Percentiles rank a stretch among this genome's conserved stretches.
These are phyloP conservation scores for Drosophila nebulosa DNA, from an alignment of 1,140 invertebrate species.

Conservation along the genomic window DNA sequence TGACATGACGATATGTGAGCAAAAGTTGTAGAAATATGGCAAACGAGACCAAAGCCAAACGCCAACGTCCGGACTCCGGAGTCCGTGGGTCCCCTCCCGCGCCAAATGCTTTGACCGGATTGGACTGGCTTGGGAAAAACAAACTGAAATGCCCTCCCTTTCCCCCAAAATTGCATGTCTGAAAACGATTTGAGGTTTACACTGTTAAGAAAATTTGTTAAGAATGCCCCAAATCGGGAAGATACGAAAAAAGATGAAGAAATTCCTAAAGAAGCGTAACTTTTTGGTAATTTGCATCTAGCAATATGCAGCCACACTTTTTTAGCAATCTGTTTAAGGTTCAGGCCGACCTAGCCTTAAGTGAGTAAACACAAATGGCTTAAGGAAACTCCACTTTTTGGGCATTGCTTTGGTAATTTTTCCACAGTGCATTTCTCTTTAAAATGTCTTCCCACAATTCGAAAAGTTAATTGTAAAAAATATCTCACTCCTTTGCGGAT, in stretches of 20 bases:
- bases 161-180: slow-evolving; percentile 73
- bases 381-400: too few species aligned
- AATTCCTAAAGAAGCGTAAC: too few species aligned
- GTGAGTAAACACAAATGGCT: too few species aligned
- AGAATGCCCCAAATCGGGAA: slow-evolving; percentile 3
- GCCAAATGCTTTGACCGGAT: slow-evolving; percentile 25
- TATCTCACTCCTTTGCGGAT: slow-evolving; percentile 63
- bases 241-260: too few species aligned
- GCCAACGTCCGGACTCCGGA: slow-evolving; percentile 62
- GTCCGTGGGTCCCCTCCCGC: too few species aligned
- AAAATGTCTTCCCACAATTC: slow-evolving; percentile 48
- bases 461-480: slow-evolving; percentile 65
- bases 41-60: slow-evolving; percentile 17
- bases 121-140: slow-evolving; percentile 18
- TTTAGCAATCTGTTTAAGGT: too few species aligned
- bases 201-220: slow-evolving; percentile 18
- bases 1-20: slow-evolving; percentile 70
- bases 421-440: slow-evolving; percentile 31
- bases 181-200: slow-evolving; percentile 63
- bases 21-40: slow-evolving; percentile 31
- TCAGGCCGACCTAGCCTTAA: too few species aligned
- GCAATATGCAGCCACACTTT: too few species aligned
- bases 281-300: too few species aligned
- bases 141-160: slow-evolving; percentile 26
- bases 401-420: too few species aligned